These are phyloP conservation scores for Callitettix versicolor DNA, from an alignment of 1,140 invertebrate genomes.

Conservation along the genomic window DNA sequence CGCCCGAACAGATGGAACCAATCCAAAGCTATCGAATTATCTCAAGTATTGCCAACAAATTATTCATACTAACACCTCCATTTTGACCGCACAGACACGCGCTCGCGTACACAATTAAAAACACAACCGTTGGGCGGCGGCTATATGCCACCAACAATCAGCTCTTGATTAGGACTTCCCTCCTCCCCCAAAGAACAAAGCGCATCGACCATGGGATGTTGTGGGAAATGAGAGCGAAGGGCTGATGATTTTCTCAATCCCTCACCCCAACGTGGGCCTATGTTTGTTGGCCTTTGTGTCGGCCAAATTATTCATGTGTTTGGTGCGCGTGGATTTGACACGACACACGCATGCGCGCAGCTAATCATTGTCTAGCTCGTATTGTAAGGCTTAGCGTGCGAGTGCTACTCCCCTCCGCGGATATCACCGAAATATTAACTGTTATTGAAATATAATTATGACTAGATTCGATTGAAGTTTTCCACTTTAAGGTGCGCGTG, in stretches of 20 bases:
- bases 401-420: background rate
- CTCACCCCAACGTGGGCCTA: background rate
- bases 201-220: background rate
- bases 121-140: background rate
- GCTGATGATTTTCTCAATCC: constrained; percentile 15
- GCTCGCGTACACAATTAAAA: background rate
- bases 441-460: no score
- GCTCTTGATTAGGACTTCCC: background rate
- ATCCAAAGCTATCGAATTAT: no score
- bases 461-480: no score
- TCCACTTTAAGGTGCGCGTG: no score
- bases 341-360: background rate
- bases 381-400: background rate
- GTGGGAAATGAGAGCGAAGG: constrained; percentile 9
- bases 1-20: no score
- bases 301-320: constrained; percentile 12
- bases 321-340: constrained; percentile 8
- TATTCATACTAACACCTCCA: background rate
- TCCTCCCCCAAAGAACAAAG: no score
- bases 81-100: background rate
- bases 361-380: constrained; percentile 1
- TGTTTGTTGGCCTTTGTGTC: constrained; percentile 8
- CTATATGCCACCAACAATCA: background rate
- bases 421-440: no score
- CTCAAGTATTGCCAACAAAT: no score